A percentile compares a stretch with the other conserved stretches of the same genome.
Conservation (phyloP, 2,888 invertebrate genomes). For the Synanthedon tipuliformis region DNA sequence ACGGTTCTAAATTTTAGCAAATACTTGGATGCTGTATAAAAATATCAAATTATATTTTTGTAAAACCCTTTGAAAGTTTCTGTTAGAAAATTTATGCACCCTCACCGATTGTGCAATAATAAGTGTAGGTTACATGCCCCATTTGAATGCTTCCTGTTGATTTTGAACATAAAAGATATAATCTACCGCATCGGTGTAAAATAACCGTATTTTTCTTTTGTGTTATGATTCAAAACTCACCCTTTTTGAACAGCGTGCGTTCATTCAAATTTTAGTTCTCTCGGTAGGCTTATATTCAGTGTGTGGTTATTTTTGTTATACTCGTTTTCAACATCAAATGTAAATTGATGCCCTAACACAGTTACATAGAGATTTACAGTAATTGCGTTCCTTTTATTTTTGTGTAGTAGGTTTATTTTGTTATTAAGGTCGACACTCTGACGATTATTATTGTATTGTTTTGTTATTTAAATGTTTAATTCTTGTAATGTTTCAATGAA, state of each 20-base stretch:
- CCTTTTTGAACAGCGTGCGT: constrained; percentile 42
- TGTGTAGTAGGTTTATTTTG: no score
- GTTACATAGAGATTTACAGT: no score
- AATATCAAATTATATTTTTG: constrained; percentile 37
- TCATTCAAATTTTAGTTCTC: constrained; percentile 37
- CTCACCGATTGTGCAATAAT: constrained; percentile 42
- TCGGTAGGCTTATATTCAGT: constrained; percentile 19
- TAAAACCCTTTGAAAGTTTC: constrained; percentile 53
- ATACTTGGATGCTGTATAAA: not conserved
- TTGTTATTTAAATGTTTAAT: no score
- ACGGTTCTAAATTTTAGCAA: not conserved
- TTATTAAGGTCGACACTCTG: no score
- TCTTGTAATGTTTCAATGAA: no score
- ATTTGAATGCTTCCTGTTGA: constrained; percentile 69
- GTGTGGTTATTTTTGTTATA: constrained; percentile 24
- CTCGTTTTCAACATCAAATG: no score
- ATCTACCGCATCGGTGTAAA: constrained; percentile 69
- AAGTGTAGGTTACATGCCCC: constrained; percentile 70
- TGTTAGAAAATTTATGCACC: constrained; percentile 63
- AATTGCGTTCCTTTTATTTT: no score
- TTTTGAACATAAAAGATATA: constrained; percentile 68
- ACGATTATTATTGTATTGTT: no score
- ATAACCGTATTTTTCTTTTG: constrained; percentile 67
- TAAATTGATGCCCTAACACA: no score
- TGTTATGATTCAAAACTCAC: constrained; percentile 52